A percentile compares a stretch with the other conserved stretches of the same genome.
These are phyloP conservation scores for Osmoderma eremita DNA, from an alignment of 2,888 invertebrate genomes.

Conservation along the genomic window DNA sequence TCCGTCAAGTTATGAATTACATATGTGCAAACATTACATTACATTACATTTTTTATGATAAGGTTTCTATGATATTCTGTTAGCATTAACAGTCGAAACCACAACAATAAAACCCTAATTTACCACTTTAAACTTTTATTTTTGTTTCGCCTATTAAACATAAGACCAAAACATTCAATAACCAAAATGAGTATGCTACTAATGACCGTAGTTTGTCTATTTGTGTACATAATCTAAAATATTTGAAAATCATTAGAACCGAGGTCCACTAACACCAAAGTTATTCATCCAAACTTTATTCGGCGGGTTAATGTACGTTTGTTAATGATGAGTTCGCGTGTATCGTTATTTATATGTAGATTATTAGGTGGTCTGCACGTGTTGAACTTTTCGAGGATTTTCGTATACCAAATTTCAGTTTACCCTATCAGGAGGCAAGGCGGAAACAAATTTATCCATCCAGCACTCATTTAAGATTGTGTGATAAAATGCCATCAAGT, in stretches of 20 bases:
- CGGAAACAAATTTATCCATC: constrained; percentile 41
- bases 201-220: constrained; percentile 35
- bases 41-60: too few species aligned
- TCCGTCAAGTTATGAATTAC: too few species aligned
- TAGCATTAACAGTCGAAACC: not conserved
- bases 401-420: constrained; percentile 44
- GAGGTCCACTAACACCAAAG: constrained; percentile 26
- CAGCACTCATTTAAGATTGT: constrained; percentile 24
- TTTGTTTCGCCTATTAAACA: too few species aligned
- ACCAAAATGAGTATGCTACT: constrained; percentile 23
- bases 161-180: constrained; percentile 4
- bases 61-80: too few species aligned
- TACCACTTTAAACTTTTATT: too few species aligned
- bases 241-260: constrained; percentile 40
- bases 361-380: constrained; percentile 10
- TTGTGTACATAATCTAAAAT: constrained; percentile 38
- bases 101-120: too few species aligned
- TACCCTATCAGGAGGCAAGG: constrained; percentile 20
- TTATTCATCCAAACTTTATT: constrained; percentile 41
- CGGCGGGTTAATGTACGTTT: constrained; percentile 42
- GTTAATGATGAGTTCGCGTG: constrained; percentile 48
- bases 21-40: too few species aligned
- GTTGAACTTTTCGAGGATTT: constrained; percentile 37
- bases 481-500: constrained; percentile 25
- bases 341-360: constrained; percentile 33